Base-by-base conservation (phyloP, 2,888 invertebrate species). In the Argyresthia albistria region DNA sequence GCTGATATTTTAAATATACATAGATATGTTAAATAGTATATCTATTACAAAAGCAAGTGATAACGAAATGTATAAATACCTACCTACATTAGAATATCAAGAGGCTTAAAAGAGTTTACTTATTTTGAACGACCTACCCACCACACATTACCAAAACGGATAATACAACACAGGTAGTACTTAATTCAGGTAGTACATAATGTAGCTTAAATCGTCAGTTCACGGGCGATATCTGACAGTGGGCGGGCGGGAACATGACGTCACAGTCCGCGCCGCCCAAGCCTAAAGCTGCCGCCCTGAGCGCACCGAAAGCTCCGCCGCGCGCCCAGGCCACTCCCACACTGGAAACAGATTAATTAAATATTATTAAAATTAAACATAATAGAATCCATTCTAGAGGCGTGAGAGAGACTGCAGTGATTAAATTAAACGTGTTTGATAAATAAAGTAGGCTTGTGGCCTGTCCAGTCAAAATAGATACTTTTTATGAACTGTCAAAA, bases 291-390 rank as follows among this genome's bases (percentile, higher is more conserved):
- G 92, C 90, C 8, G 93, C 93, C 59, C 91, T 90, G 55, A 94
- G 70, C 45, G 91, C 90, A 0, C 80, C 82, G 25, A 83, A 63
- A 6, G 77, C 74, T 3, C 76, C 75, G 0, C 93, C 91, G 0
- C 92, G 91, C 8, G 91, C 72, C 93, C 93, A 94, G 55, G 93
- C 93, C 75, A 93, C 90, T n/a, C 93, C 93, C 56, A 93, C 88
- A 67, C 94, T 94, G 75, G n/a, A 75, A 77, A 60, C 56, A 56
- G 36, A 46, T n/a, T n/a, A n/a, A n/a, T n/a, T n/a, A n/a, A n/a
- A n/a, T n/a, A n/a, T n/a, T n/a, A n/a, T n/a, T n/a, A n/a, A n/a
- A n/a, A n/a, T n/a, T n/a, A n/a, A n/a, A n/a, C n/a, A n/a, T n/a
- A n/a, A n/a, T n/a, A n/a, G n/a, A n/a, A n/a, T n/a, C n/a, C n/a